Base-by-base conservation (phyloP, 1,140 invertebrate species). In the Philopotamus ludificatus region DNA sequence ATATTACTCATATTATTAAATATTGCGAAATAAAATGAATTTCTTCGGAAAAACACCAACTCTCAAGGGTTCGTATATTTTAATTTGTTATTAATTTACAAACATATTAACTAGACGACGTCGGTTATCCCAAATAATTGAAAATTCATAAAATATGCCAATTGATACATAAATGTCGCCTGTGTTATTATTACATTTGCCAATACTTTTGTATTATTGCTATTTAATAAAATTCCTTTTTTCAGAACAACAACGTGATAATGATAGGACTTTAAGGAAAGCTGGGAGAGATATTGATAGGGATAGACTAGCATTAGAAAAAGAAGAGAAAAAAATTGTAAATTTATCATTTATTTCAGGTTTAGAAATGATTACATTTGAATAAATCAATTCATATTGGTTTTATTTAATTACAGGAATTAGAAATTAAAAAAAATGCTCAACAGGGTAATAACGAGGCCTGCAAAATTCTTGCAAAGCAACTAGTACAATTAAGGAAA, bases 321-420 rank as follows among this genome's bases (percentile, higher is more conserved):
- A 86, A 72, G 91, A 95, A 79, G 94, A 96, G 77, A 94, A 94
- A 71, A 92, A 95, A 83, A 75, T 97, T 72, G 90, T 91, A 79
- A 77, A 75, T 72, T 60, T 61, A 21, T 65, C 64, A 59, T 59
- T 44, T 59, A 12, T n/a, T 45, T 53, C 15, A 50, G 57, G 51
- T 68, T 34, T 8, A 15, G 42, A 55, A 20, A 42, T 25, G n/a
- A n/a, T n/a, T n/a, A n/a, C n/a, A n/a, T n/a, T n/a, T n/a, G n/a
- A n/a, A 55, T 58, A n/a, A 23, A 54, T 53, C 18, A 45, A 49
- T 23, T 26, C 10, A 63, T 26, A 45, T 50, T 51, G 65, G 65
- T 49, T 28, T 55, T 10, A 10, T 60, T 58, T 15, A 41, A 4
- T 78, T 81, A 9, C 72, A 92, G 88, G 90, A 94, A 84, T 75